Base-by-base conservation (phyloP, 2,113 vertebrate genomes). In the Petroica traversi region DNA sequence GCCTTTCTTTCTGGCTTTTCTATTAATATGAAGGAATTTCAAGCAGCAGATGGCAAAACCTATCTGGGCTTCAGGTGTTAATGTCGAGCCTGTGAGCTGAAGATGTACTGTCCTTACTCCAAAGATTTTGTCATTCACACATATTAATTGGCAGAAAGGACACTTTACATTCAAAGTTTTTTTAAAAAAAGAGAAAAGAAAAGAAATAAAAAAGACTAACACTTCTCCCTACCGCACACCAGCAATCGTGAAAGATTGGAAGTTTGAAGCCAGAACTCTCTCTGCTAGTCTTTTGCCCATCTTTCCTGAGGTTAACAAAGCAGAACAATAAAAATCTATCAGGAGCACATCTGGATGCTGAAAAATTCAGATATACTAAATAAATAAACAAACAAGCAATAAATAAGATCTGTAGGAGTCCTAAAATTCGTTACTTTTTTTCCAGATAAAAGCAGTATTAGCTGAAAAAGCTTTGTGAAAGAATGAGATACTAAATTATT, bases 171-270 rank as follows among this genome's bases (percentile, higher is more conserved):
- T 67, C 6, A n/a, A 36, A 54, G 11, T 4, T 10, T 36, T 6
- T n/a, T n/a, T n/a, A n/a, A 52, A 18, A 36, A 31, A 20, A 9
- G 6, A 3, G 16, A 23, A 15, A 3, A 11, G 11, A 10, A 7
- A 19, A 22, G 33, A 34, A 22, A 23, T 2, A 28, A 18, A 34
- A 16, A 2, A 12, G 0, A 2, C 3, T 22, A 57, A 36, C 5
- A 41, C 16, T 41, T 73, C 15, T 84, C 13, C 34, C 4, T 77
- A 7, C 8, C 9, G 85, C 13, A n/a, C 12, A 29, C 10, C 3
- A 40, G n/a, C 90, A 82, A 64, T 51, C 48, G 51, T 18, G 31
- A 66, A 41, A 41, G 4, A 67, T 20, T 61, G 63, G 33, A 74
- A 69, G 9, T 59, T 80, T 64, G 41, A 91, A 81, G 33, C 29